Base-by-base conservation (phyloP, 2,888 invertebrate genomes). In the Serrognathus titanus region DNA sequence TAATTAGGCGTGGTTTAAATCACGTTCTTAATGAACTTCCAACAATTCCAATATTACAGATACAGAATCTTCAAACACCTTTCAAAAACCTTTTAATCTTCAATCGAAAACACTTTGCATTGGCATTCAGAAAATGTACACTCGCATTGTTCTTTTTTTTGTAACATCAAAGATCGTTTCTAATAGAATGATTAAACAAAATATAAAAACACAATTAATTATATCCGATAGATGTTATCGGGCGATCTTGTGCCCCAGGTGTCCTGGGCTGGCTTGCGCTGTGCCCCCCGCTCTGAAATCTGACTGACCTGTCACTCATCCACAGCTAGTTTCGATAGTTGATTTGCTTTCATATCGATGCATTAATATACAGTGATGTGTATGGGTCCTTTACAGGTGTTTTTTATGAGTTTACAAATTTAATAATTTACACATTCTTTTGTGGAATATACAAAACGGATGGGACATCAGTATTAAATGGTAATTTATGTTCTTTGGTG, bases 131-230 rank as follows among this genome's bases (percentile, higher is more conserved):
- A 74, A 73, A 71, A 75, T 75, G 71, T 68, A 68, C 66, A 65
- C 65, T 66, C 67, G 68, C 57, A 57, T 51, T 59, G 51, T 55
- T 40, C 48, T 45, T 50, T 38, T 53, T 58, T 46, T 50, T 46
- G 45, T 53, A 52, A 55, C 58, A 51, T 53, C 66, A 63, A 67
- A 66, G 68, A 66, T 75, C 72, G 69, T 69, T 73, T 74, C 74
- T 75, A 75, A 75, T 75, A 75, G 75, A 75, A 76, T 76, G 75
- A 76, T 76, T 76, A 75, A 76, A 76, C 76, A 76, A 74, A 76
- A 76, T 77, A 75, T 75, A 75, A 77, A 76, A 77, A 77, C 74
- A 77, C 77, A 77, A 76, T 77, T 77, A 77, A 76, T 77, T 76
- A 76, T 75, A 73, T 71, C 71, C 71, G 72, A 74, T 74, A 70